These are phyloP conservation scores for Sarcoramphus papa DNA, from an alignment of 2,797 vertebrate genomes.

Conservation along the genomic window DNA sequence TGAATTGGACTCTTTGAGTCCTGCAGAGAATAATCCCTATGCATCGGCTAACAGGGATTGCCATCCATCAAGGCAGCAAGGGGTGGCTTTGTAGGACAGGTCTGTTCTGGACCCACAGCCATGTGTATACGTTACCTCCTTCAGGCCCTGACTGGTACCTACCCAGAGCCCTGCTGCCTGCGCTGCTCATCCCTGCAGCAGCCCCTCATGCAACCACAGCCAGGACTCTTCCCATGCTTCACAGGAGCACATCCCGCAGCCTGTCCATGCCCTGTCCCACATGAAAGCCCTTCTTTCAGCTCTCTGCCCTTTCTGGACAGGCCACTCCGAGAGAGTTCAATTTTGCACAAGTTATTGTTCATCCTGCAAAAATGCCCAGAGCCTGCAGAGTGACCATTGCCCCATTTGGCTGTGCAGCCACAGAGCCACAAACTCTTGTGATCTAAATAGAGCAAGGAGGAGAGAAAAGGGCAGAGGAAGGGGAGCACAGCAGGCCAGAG, in stretches of 20 bases:
- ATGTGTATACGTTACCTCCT: neutral
- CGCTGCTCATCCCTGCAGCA: neutral
- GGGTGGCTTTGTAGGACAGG: neutral
- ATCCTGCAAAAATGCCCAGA: neutral
- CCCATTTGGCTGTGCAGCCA: neutral
- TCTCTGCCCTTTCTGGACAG: neutral
- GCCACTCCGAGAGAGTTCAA: neutral
- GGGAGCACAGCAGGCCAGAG: neutral
- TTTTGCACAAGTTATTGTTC: neutral
- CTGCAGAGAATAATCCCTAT: constrained; percentile 5
- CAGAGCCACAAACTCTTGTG: neutral
- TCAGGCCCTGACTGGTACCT: rapidly evolving
- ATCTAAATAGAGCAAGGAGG: neutral
- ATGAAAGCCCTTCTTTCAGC: neutral
- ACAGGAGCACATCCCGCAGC: neutral
- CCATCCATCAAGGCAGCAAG: neutral
- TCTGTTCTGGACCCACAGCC: neutral
- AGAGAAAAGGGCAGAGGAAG: neutral
- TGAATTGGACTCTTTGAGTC: neutral
- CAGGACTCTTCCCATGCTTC: neutral
- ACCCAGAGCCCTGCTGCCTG: neutral
- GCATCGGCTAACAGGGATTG: neutral
- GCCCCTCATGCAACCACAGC: rapidly evolving
- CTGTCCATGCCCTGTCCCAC: neutral
- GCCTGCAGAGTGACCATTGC: neutral